Evolutionary conservation across 2,888 invertebrate genomes (phyloP), one percentile per base, ranked within the genome.

Genomic region (Margaritifera margaritifera): DNA sequence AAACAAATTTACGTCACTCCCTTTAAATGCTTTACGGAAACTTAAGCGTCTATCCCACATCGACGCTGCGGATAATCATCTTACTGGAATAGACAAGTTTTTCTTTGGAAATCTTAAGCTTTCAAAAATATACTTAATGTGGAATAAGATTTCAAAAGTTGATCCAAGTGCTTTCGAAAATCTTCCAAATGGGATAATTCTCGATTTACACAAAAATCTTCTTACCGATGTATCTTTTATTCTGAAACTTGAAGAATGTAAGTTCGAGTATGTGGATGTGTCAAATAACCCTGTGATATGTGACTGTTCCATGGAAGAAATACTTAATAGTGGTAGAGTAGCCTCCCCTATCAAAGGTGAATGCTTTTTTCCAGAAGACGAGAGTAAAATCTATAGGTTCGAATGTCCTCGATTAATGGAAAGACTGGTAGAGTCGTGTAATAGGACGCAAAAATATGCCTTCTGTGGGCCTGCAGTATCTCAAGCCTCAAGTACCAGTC

Each of bases 241-340:
- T 53, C 62, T 81, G 15, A 22, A 72, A 18, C 69, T 75, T 4
- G 69, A 72, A 15, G 68, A 72, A 24, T 81, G 81, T 62, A 75
- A 74, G 4, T 81, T 81, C 71, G 57, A 72, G 58, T 73, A 78
- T 54, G 66, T 81, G 6, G 71, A 73, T 55, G 58, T 79, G 51
- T 74, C 74, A 52, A 66, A 70, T 58, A 81, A 81, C 66, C 77
- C 70, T 56, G 68, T 81, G 52, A 64, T 66, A 55, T 81, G 81
- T 71, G 74, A 77, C 56, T 81, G 81, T 75, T 68, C 69, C 5
- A 51, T 77, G 11, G 81, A 81, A 63, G 66, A 71, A 53, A 75
- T 78, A 42, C 58, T 81, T 18, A 79, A 81, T 57, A 81, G 79
- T 69, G 81, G 81, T n/a, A 65, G 72, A 18, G 75, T 81, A 11